Conservation (phyloP, 2,888 invertebrate species). For the Apotomis turbidana region DNA sequence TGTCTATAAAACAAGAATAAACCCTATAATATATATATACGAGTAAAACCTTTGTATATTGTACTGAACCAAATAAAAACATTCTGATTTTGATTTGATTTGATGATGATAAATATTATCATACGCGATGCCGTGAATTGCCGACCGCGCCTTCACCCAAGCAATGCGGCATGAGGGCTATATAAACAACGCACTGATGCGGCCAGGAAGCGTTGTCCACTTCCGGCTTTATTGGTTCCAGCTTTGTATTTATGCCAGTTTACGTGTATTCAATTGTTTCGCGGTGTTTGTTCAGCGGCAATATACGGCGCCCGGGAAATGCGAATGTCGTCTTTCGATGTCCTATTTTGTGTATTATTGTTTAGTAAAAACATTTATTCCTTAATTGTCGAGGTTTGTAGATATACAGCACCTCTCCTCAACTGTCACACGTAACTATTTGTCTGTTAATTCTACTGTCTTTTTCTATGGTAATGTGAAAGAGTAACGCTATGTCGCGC, state of each 20-base stretch:
- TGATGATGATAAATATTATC: background rate
- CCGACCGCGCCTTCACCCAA: background rate
- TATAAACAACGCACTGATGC: constrained; percentile 20
- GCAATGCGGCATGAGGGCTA: background rate
- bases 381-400: too few relatives aligned
- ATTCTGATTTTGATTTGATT: too few relatives aligned
- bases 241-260: constrained; percentile 22
- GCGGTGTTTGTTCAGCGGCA: background rate
- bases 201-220: constrained; percentile 20
- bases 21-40: too few relatives aligned
- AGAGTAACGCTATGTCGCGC: too few relatives aligned
- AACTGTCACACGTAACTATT: too few relatives aligned
- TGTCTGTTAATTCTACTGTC: too few relatives aligned
- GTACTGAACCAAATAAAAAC: too few relatives aligned
- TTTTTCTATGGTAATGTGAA: too few relatives aligned
- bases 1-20: too few relatives aligned
- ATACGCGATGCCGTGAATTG: background rate
- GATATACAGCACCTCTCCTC: too few relatives aligned
- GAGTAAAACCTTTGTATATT: too few relatives aligned
- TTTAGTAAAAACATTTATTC: background rate
- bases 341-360: background rate
- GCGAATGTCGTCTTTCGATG: background rate
- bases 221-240: constrained; percentile 33
- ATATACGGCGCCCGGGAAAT: background rate
- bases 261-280: constrained; percentile 30